Evolutionary conservation across 2,888 invertebrate species (phyloP), one percentile per base, ranked within the genome.

Genomic region (Cataglyphis albicans): DNA sequence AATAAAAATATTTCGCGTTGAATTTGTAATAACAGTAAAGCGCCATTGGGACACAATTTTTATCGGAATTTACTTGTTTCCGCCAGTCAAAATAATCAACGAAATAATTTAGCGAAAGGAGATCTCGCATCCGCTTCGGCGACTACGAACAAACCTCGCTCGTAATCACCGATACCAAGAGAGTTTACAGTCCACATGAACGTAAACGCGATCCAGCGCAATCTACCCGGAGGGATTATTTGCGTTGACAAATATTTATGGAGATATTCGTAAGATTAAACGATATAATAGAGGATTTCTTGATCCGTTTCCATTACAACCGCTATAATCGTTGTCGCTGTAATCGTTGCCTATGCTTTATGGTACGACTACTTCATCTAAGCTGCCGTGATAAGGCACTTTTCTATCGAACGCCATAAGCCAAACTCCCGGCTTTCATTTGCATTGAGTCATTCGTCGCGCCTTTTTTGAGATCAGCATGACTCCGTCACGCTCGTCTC

Each of bases 171-270:
- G 38, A 35, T 65, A 74, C 12, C n/a, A 21, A n/a, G 25, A 29
- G 5, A 25, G 38, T 76, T 57, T 67, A n/a, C 75, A 55, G 64
- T 52, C 25, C n/a, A n/a, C 57, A n/a, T 12, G 67, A n/a, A 25
- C 41, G 18, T 48, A 61, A 57, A 57, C 70, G 65, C 68, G 73
- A 64, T 64, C 65, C 72, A 68, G 80, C 32, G 65, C 73, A 74
- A 78, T 73, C 81, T 72, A 68, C 74, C 63, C 84, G 67, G 41
- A 44, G 25, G 21, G 32, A 2, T 32, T 32, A 32, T 32, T 68
- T 73, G 63, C 75, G 18, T 82, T 81, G 82, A 89, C 84, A 88
- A 89, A 89, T 89, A 89, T 89, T 89, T 88, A 89, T 87, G 82
- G 83, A 72, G 82, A 84, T 87, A 86, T 85, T 78, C 81, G 85